These are phyloP conservation scores for Melinaea marsaeus DNA, from an alignment of 2,888 invertebrate species.

Conservation along the genomic window DNA sequence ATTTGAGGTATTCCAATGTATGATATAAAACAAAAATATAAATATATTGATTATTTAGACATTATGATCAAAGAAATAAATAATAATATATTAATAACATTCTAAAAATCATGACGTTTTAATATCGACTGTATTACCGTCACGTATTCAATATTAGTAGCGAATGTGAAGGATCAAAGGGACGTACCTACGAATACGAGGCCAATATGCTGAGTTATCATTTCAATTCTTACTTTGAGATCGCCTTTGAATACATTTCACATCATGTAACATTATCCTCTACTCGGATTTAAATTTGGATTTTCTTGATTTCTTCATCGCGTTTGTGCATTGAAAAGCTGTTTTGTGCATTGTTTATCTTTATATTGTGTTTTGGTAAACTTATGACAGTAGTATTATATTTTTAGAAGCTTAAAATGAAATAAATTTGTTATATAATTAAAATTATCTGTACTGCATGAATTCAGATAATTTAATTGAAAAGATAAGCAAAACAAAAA, in stretches of 20 bases:
- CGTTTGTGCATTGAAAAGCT: too few relatives aligned
- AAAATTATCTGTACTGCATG: too few relatives aligned
- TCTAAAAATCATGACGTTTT: conserved; percentile 29
- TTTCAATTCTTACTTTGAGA: conserved; percentile 30
- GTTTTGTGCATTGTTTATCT: too few relatives aligned
- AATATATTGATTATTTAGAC: too few relatives aligned
- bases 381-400: too few relatives aligned
- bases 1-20: too few relatives aligned
- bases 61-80: neutral
- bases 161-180: conserved; percentile 41
- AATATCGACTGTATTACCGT: conserved; percentile 34
- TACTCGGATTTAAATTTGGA: conserved; percentile 16
- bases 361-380: too few relatives aligned
- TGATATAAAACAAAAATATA: too few relatives aligned
- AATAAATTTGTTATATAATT: too few relatives aligned
- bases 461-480: neutral
- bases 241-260: conserved; percentile 33
- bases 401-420: too few relatives aligned
- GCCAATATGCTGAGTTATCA: conserved; percentile 35
- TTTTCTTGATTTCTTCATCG: conserved; percentile 3
- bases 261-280: conserved; percentile 11
- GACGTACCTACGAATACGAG: conserved; percentile 30
- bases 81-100: neutral
- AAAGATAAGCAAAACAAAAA: neutral
- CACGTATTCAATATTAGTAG: conserved; percentile 49